These are phyloP conservation scores for Chrysolina americana DNA, from an alignment of 2,888 invertebrate genomes.

Conservation along the genomic window DNA sequence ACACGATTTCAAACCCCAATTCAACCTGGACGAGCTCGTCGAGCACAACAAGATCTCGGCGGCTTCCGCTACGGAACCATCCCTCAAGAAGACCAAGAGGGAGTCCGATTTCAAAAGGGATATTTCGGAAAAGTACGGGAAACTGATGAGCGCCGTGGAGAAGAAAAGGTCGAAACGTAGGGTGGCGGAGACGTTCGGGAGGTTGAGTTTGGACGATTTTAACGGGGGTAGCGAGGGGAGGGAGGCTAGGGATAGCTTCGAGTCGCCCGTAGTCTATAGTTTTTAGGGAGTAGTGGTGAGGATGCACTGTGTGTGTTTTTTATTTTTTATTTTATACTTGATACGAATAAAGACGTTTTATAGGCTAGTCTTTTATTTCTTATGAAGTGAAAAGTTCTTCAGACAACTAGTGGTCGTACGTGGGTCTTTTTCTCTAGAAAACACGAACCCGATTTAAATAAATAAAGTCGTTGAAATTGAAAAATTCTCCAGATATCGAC, in stretches of 20 bases:
- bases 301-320: constrained; percentile 23
- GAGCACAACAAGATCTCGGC: background rate
- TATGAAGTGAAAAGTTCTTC: no score
- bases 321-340: constrained; percentile 31
- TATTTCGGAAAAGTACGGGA: background rate
- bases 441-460: no score
- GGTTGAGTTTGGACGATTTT: background rate
- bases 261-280: constrained; percentile 62
- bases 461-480: no score
- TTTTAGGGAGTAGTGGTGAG: constrained; percentile 49
- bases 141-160: background rate
- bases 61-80: background rate
- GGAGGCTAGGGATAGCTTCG: constrained; percentile 55
- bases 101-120: background rate
- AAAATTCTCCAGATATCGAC: no score
- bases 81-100: background rate
- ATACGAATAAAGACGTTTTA: constrained; percentile 18
- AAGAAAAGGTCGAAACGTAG: background rate
- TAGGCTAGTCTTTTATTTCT: background rate
- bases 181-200: background rate
- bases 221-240: constrained; percentile 22
- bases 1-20: background rate
- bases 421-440: no score
- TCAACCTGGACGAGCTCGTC: background rate
- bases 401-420: no score